Conservation (phyloP, 1,140 invertebrate species). For the Caerostris darwini region DNA sequence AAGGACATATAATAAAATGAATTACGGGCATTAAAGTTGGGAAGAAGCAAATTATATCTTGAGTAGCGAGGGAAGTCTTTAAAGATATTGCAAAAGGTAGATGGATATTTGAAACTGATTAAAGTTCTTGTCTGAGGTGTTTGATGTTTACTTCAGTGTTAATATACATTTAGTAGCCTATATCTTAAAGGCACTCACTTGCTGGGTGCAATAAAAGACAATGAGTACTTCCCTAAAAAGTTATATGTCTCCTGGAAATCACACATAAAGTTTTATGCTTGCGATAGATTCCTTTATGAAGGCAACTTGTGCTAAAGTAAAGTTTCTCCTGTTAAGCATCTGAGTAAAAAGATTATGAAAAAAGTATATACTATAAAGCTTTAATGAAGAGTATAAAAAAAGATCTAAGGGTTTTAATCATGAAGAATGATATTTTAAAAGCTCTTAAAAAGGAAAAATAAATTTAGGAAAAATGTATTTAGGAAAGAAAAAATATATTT, state of each 20-base stretch:
- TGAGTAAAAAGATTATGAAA: no score
- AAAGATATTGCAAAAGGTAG: neutral
- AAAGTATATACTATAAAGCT: no score
- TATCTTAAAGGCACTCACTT: neutral
- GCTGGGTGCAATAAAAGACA: neutral
- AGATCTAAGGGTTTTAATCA: no score
- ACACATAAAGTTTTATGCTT: neutral
- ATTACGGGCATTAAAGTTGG: slow-evolving; percentile 30
- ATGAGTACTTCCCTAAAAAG: neutral
- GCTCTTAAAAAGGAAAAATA: no score
- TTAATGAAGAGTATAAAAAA: no score
- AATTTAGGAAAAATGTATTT: no score
- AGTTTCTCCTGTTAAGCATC: neutral
- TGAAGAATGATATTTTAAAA: no score
- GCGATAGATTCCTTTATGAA: neutral
- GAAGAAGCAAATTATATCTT: neutral
- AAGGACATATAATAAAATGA: slow-evolving; percentile 28
- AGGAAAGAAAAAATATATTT: no score
- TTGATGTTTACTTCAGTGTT: neutral
- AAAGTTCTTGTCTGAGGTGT: neutral
- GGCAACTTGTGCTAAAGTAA: neutral
- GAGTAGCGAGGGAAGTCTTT: neutral
- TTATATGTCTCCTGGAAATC: neutral
- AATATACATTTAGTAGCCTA: neutral
- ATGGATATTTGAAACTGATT: slow-evolving; percentile 19